Percentiles rank a stretch among this genome's conserved stretches.
Conservation (phyloP, 1,140 invertebrate species). For the Harpegnathos saltator region DNA sequence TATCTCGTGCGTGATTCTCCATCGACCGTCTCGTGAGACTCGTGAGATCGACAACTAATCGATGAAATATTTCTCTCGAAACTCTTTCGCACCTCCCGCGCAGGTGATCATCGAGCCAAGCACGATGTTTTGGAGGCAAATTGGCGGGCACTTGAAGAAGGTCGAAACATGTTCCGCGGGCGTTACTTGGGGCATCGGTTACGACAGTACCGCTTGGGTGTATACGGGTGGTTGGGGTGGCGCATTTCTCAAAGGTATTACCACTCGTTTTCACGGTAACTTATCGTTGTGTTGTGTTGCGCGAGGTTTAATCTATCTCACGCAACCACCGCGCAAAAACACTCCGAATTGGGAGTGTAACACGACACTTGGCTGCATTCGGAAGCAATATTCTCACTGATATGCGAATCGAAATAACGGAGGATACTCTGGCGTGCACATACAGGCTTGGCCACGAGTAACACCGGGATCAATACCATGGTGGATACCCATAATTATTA, state of each 20-base stretch:
- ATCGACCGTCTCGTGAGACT: background rate
- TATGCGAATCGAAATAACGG: too few species aligned
- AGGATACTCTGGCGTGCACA: background rate
- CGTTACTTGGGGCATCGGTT: slow-evolving; percentile 95
- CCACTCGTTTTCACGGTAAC: too few species aligned
- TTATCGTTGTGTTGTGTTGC: too few species aligned
- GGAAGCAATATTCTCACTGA: too few species aligned
- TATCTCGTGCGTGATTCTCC: background rate
- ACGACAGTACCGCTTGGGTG: slow-evolving; percentile 93
- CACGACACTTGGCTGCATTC: too few species aligned
- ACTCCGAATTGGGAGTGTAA: too few species aligned
- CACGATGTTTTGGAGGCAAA: slow-evolving; percentile 93
- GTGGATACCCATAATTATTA: slow-evolving; percentile 93
- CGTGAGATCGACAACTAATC: background rate
- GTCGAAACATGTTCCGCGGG: slow-evolving; percentile 92
- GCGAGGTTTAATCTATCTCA: too few species aligned
- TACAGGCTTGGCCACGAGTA: slow-evolving; percentile 88
- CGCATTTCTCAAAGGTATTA: slow-evolving; percentile 90
- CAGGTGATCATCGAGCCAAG: slow-evolving; percentile 90
- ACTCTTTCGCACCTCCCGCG: slow-evolving; percentile 62
- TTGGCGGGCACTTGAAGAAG: slow-evolving; percentile 93
- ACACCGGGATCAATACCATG: slow-evolving; percentile 91
- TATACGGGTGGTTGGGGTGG: slow-evolving; percentile 96
- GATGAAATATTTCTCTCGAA: background rate
- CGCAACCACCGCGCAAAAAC: too few species aligned